Conservation (phyloP, 1,140 invertebrate species). For the Bombus waltoni region DNA sequence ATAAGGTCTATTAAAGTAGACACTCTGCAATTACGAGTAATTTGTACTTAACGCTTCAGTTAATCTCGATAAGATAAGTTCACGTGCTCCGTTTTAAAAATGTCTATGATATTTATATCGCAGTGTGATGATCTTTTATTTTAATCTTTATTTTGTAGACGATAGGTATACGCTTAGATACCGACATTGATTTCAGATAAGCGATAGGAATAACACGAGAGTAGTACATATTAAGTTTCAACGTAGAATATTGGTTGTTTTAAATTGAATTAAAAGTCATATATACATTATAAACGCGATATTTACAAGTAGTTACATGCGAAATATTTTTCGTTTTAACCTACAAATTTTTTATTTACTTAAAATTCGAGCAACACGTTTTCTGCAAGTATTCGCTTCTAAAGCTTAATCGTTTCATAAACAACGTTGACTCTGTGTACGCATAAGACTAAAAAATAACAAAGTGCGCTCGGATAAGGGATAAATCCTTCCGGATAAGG, state of each 20-base stretch:
- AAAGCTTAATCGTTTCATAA: too few species aligned
- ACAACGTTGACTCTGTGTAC: too few species aligned
- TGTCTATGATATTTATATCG: not conserved
- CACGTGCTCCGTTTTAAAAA: not conserved
- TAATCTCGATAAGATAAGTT: not conserved
- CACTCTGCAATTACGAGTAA: not conserved
- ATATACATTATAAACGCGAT: not conserved
- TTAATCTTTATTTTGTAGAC: not conserved
- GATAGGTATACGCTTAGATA: not conserved
- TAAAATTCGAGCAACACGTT: not conserved
- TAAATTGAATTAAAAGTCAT: not conserved
- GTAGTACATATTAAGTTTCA: not conserved
- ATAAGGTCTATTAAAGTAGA: not conserved
- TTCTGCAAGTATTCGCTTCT: too few species aligned
- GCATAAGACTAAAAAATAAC: too few species aligned
- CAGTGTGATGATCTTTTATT: not conserved
- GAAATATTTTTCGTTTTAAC: not conserved
- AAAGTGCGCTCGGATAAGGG: too few species aligned
- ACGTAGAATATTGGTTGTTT: not conserved
- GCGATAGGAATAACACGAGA: not conserved
- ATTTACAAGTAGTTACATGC: not conserved
- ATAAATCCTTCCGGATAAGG: too few species aligned
- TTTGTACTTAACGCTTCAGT: not conserved
- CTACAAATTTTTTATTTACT: not conserved
- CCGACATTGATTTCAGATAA: conserved; percentile 1